These are phyloP conservation scores for Tillus elongatus DNA, from an alignment of 2,888 invertebrate species.

Conservation along the genomic window DNA sequence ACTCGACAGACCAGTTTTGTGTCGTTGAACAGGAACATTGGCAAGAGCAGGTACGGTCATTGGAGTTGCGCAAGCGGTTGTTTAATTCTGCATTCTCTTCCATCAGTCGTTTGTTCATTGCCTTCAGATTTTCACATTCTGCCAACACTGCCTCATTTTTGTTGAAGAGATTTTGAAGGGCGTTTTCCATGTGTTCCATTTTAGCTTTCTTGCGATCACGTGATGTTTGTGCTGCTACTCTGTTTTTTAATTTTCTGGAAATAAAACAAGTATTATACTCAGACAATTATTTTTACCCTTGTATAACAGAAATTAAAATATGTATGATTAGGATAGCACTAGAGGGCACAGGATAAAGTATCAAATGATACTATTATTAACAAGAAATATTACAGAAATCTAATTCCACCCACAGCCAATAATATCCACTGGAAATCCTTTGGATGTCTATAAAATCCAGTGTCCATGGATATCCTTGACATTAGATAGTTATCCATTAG, in stretches of 20 bases:
- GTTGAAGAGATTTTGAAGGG: constrained; percentile 53
- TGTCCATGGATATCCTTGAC: no score
- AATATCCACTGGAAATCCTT: no score
- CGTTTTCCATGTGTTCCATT: constrained; percentile 79
- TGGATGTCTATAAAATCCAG: no score
- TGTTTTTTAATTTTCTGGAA: constrained; percentile 84
- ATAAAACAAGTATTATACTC: no score
- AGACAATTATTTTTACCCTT: no score
- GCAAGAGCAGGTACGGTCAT: background rate
- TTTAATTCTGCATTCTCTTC: constrained; percentile 56
- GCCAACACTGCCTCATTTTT: constrained; percentile 54
- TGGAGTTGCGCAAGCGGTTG: constrained; percentile 43
- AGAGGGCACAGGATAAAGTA: constrained; percentile 3
- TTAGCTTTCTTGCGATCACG: constrained; percentile 92
- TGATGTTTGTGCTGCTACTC: constrained; percentile 95
- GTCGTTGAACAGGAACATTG: constrained; percentile 19
- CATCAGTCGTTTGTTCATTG: constrained; percentile 58
- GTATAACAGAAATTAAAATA: no score
- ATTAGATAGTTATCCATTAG: no score
- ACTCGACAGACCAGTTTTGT: constrained; percentile 51
- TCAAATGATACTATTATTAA: no score
- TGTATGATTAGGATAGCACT: no score
- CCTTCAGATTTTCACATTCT: constrained; percentile 58
- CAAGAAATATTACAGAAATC: no score
- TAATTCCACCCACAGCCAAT: no score